Conservation (phyloP, 2,113 vertebrate genomes). For the Tupaia tana region DNA sequence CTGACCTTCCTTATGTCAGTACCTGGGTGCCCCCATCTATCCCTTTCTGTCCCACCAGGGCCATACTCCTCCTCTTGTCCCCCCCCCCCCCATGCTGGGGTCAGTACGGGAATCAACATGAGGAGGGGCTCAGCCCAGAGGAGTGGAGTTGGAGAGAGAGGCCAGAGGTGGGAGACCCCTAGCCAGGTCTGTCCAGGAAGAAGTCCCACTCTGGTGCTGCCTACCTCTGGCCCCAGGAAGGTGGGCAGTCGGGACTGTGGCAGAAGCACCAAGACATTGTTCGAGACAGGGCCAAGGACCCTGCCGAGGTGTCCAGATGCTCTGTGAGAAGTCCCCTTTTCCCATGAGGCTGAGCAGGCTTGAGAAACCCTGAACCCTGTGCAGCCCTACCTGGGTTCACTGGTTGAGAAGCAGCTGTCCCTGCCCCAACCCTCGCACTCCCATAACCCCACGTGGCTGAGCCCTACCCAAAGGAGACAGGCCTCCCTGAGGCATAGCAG, state of each 20-base stretch:
- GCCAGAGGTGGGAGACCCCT: not conserved
- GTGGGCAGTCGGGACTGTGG: fast-evolving
- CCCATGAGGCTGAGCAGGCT: not conserved
- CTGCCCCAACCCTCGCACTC: too few relatives aligned
- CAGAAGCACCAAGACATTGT: not conserved
- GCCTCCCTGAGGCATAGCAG: not conserved
- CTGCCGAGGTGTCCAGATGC: not conserved
- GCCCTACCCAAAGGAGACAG: fast-evolving
- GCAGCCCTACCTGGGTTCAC: not conserved
- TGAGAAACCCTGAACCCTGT: not conserved
- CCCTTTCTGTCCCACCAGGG: not conserved
- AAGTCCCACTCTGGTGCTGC: fast-evolving
- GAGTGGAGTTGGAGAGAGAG: fast-evolving
- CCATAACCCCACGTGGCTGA: fast-evolving
- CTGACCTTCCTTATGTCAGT: too few relatives aligned
- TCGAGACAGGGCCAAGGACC: fast-evolving
- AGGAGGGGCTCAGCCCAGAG: not conserved
- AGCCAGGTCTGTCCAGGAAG: not conserved
- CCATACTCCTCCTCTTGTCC: not conserved
- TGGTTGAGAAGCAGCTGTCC: fast-evolving
- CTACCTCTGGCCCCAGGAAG: not conserved
- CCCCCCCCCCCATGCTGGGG: too few relatives aligned
- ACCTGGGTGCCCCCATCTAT: fast-evolving
- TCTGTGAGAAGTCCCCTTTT: not conserved
- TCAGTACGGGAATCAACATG: not conserved